phyloP scores from a whole-genome alignment of 92 coral and sea anemone genomes.

The Pocillopora grandis region DNA sequence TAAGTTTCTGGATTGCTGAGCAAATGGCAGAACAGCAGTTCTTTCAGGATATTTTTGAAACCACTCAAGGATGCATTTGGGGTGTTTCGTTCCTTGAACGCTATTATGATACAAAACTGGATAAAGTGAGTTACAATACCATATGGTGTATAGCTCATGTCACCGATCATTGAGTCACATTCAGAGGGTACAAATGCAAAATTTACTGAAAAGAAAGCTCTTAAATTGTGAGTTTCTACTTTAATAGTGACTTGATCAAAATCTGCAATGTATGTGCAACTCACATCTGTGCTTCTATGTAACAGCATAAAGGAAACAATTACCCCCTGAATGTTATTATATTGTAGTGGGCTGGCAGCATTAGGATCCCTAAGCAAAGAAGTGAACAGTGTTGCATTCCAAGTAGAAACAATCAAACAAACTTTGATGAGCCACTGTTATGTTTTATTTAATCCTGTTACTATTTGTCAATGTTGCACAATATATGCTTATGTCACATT shows the following conservation, averaged over 20 bases:
- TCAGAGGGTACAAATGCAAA: constrained; percentile 86
- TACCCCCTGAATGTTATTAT: too few relatives aligned
- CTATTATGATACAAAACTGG: constrained; percentile 67
- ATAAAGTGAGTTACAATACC: constrained; percentile 86
- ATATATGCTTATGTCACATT: too few relatives aligned
- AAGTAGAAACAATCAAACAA: too few relatives aligned
- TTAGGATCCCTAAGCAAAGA: too few relatives aligned
- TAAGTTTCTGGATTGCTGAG: constrained; percentile 87
- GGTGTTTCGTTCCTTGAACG: constrained; percentile 78
- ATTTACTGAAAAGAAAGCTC: constrained; percentile 67
- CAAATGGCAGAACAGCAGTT: constrained; percentile 72
- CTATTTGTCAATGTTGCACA: too few relatives aligned
- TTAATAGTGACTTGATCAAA: background rate
- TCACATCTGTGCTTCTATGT: too few relatives aligned
- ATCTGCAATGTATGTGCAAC: too few relatives aligned
- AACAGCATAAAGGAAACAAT: too few relatives aligned
- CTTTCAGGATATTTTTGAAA: constrained; percentile 57
- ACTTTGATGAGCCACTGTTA: too few relatives aligned
- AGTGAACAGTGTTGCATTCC: too few relatives aligned
- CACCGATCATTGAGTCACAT: constrained; percentile 86
- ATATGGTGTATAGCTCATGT: constrained; percentile 86
- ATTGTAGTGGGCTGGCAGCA: too few relatives aligned
- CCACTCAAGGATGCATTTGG: constrained; percentile 81
- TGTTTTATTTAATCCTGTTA: too few relatives aligned
- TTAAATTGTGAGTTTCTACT: constrained; percentile 64